phyloP scores from a whole-genome alignment of 2,113 vertebrate species.

The Chaetura pelagica region DNA sequence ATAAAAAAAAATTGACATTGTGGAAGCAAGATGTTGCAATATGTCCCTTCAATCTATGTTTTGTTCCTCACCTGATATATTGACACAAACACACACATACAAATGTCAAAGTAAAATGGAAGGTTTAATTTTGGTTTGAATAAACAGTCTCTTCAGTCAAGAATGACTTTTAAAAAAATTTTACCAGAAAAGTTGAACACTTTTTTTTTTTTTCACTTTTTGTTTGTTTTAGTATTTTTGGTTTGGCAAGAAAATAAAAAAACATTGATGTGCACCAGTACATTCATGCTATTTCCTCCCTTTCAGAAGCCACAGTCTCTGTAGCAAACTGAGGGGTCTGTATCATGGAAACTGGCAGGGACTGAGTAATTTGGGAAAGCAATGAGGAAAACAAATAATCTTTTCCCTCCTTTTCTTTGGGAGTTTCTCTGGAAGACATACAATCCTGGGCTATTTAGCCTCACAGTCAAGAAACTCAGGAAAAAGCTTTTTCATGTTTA shows the following conservation, averaged over 20 bases:
- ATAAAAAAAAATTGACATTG: neutral
- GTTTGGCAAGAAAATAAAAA: conserved; percentile 39
- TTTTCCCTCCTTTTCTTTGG: conserved; percentile 23
- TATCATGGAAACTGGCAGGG: conserved; percentile 50
- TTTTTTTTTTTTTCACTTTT: neutral
- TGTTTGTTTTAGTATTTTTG: conserved; percentile 47
- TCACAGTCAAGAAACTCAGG: neutral
- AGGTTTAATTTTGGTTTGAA: neutral
- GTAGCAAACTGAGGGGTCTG: conserved; percentile 45
- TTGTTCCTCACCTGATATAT: neutral
- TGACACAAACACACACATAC: neutral
- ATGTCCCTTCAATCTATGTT: neutral
- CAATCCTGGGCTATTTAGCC: neutral
- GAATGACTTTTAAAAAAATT: neutral
- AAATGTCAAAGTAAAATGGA: neutral
- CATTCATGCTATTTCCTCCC: conserved; percentile 56
- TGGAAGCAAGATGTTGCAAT: neutral
- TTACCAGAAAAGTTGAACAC: neutral
- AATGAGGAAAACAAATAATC: conserved; percentile 22
- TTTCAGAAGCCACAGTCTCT: conserved; percentile 49
- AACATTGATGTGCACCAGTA: conserved; percentile 51
- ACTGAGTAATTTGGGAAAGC: neutral
- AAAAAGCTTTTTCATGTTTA: neutral
- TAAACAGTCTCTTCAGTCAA: neutral
- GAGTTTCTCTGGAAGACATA: conserved; percentile 23